phyloP scores from a whole-genome alignment of 2,888 invertebrate species.

The Amphipyra tragopoginis region DNA sequence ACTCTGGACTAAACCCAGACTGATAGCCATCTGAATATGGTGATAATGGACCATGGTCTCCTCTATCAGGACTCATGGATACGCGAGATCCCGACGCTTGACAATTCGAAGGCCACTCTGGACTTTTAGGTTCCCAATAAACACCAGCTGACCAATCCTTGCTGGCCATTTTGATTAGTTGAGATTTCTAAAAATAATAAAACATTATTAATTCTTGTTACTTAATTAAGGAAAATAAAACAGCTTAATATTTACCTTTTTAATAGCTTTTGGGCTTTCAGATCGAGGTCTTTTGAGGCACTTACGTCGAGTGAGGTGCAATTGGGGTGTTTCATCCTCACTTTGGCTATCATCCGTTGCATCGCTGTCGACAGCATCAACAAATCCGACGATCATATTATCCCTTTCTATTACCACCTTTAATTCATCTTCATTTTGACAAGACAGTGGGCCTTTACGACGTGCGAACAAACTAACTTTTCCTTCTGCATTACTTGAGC shows the following conservation, averaged over 20 bases:
- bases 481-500: conserved; percentile 47
- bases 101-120: conserved; percentile 76
- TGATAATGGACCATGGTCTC: conserved; percentile 74
- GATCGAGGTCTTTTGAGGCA: conserved; percentile 76
- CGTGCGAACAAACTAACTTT: conserved; percentile 70
- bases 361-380: conserved; percentile 82
- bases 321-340: conserved; percentile 69
- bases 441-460: conserved; percentile 69
- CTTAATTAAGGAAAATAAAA: neutral
- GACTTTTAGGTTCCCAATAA: conserved; percentile 85
- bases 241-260: conserved; percentile 68
- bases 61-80: conserved; percentile 76
- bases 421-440: conserved; percentile 77
- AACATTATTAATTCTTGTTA: neutral
- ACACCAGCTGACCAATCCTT: conserved; percentile 84
- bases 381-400: conserved; percentile 86
- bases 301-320: conserved; percentile 60
- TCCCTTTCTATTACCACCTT: conserved; percentile 86
- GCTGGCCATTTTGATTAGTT: conserved; percentile 79
- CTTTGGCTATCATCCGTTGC: conserved; percentile 79
- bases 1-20: conserved; percentile 82
- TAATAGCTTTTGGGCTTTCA: conserved; percentile 71
- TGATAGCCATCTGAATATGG: conserved; percentile 80
- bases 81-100: conserved; percentile 67
- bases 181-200: conserved; percentile 68